Evolutionary conservation across 2,113 vertebrate species (phyloP), one percentile per base, ranked within the genome.

Genomic region (Sapajus apella): DNA sequence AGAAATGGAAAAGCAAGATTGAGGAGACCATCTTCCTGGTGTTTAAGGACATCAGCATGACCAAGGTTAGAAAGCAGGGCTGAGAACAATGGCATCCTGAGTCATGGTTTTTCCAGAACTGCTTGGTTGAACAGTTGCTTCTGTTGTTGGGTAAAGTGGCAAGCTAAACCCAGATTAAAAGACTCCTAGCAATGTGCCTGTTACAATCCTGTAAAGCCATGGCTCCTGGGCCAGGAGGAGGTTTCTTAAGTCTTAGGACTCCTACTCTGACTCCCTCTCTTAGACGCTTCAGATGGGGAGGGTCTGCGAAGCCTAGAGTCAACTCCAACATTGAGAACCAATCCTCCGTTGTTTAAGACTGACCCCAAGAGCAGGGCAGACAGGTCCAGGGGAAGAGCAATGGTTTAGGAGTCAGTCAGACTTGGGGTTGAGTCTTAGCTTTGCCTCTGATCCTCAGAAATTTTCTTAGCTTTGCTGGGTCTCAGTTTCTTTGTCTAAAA

Each of bases 321-420:
- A 6, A 47, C 3, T 47, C 32, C 12, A 18, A 8, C 11, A 16
- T 3, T 14, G 45, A 86, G 9, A 40, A n/a, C 40, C 17, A 13
- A 55, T 3, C 14, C 82, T 8, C 18, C 23, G 9, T 32, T 27
- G 9, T 6, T 37, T 25, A 30, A 52, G 32, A 40, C 30, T 21
- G 47, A 2, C 23, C 50, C 50, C 43, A 23, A 27, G 14, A 30
- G 40, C 18, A 6, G 10, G 30, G 40, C 58, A 66, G 73, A 6
- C 1, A 25, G 8, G 23, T 5, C 0, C 0, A 17, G 8, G 1
- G 56, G 32, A 18, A 72, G 21, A 70, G 32, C 12, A 27, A 13
- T 17, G 17, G 64, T 5, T 47, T 21, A 50, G n/a, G 45, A 86
- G 40, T 50, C 75, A 55, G 3, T 4, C 45, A 32, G 45, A 37